Conservation (phyloP, 2,113 vertebrate species). For the Apodemus speciosus region DNA sequence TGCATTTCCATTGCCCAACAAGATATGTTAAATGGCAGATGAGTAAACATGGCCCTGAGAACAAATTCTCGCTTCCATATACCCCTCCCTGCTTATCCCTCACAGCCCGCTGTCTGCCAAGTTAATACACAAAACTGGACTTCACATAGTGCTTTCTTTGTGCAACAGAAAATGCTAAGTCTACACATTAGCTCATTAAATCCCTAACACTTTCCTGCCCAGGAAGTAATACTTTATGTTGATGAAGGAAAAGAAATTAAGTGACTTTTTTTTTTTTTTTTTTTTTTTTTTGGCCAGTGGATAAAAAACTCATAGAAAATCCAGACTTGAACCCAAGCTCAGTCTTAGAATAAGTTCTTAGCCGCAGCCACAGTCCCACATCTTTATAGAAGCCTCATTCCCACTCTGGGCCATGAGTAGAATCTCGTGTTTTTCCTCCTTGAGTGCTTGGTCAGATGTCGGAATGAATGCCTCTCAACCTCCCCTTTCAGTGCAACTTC, state of each 20-base stretch:
- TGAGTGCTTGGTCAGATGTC: neutral
- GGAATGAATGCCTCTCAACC: neutral
- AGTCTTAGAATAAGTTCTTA: neutral
- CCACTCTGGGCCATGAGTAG: neutral
- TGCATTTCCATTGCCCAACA: neutral
- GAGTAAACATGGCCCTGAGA: neutral
- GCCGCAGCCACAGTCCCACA: neutral
- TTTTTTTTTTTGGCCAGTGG: neutral
- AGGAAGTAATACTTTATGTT: neutral
- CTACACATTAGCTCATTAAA: neutral
- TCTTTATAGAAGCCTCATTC: neutral
- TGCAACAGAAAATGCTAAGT: neutral
- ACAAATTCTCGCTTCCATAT: neutral
- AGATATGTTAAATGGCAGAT: neutral
- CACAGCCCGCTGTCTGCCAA: neutral
- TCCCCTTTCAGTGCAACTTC: conserved; percentile 82
- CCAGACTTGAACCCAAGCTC: neutral
- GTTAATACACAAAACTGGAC: neutral
- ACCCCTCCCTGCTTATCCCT: neutral
- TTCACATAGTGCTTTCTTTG: neutral
- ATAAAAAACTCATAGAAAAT: neutral
- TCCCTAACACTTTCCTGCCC: neutral
- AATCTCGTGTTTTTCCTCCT: neutral
- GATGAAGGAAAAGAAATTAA: neutral
- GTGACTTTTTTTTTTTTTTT: too few species aligned